Percentiles rank a stretch among this genome's conserved stretches.
phyloP scores from a whole-genome alignment of 2,888 invertebrate species.

The Pocota personata region DNA sequence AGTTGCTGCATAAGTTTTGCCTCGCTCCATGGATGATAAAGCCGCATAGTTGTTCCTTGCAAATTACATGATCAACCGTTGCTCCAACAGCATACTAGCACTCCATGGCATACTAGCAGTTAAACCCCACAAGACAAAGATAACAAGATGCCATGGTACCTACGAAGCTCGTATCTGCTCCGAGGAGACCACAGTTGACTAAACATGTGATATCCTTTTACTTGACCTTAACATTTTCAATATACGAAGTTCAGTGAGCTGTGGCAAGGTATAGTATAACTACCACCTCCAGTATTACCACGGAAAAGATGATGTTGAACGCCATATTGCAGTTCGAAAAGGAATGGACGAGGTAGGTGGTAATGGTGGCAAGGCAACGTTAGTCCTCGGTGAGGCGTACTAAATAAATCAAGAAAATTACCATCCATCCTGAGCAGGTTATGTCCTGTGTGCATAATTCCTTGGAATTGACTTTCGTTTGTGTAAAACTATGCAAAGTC shows the following conservation, averaged over 20 bases:
- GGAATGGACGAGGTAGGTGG: background rate
- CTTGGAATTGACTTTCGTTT: constrained; percentile 72
- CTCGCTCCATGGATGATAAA: constrained; percentile 35
- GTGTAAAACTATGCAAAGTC: constrained; percentile 68
- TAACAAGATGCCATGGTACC: constrained; percentile 22
- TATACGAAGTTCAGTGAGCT: constrained; percentile 48
- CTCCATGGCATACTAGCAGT: constrained; percentile 9
- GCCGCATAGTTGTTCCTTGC: constrained; percentile 23
- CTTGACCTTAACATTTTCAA: constrained; percentile 68
- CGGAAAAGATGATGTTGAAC: constrained; percentile 17
- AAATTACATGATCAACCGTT: constrained; percentile 60
- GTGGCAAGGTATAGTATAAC: constrained; percentile 6
- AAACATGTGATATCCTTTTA: constrained; percentile 67
- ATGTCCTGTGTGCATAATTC: constrained; percentile 73
- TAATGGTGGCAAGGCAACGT: constrained; percentile 51
- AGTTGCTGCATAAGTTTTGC: constrained; percentile 31
- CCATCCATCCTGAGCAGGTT: constrained; percentile 71
- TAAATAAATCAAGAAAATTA: constrained; percentile 73
- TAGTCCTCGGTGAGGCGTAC: constrained; percentile 64
- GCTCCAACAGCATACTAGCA: constrained; percentile 24
- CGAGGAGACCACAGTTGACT: constrained; percentile 38
- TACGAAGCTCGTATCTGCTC: constrained; percentile 10
- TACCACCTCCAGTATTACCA: background rate
- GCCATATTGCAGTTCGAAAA: constrained; percentile 37
- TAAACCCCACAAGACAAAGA: constrained; percentile 31